Evolutionary conservation across 2,888 invertebrate genomes (phyloP).

Genomic region (Pristionchus japonicus): DNA sequence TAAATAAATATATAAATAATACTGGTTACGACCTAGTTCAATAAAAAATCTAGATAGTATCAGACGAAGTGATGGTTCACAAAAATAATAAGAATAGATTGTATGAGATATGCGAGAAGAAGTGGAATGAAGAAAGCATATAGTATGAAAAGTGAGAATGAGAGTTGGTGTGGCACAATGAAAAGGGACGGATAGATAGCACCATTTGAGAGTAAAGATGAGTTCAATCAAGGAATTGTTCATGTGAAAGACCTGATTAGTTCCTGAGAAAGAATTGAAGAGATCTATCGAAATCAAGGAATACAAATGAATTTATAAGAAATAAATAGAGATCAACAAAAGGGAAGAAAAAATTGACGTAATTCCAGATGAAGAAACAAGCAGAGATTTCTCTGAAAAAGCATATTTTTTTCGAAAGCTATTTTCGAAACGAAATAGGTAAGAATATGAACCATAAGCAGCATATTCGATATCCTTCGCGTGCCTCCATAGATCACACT

Average conservation of each 20-base stretch:
- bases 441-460: conserved; percentile 60
- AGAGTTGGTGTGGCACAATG: background rate
- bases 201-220: background rate
- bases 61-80: background rate
- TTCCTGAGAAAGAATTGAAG: background rate
- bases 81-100: background rate
- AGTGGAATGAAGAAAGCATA: background rate
- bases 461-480: conserved; percentile 72
- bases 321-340: background rate
- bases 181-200: background rate
- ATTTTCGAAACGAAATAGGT: background rate
- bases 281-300: background rate
- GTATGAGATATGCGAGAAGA: background rate
- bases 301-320: background rate
- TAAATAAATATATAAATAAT: background rate
- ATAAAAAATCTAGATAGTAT: no score
- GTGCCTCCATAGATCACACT: conserved; percentile 69
- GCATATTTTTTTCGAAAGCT: no score
- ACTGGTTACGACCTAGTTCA: background rate
- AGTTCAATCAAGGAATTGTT: background rate
- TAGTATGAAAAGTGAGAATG: background rate
- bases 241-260: background rate
- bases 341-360: background rate
- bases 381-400: background rate
- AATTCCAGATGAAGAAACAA: background rate